Base-by-base conservation (phyloP, 2,113 vertebrate species). In the Bothrops jararaca region DNA sequence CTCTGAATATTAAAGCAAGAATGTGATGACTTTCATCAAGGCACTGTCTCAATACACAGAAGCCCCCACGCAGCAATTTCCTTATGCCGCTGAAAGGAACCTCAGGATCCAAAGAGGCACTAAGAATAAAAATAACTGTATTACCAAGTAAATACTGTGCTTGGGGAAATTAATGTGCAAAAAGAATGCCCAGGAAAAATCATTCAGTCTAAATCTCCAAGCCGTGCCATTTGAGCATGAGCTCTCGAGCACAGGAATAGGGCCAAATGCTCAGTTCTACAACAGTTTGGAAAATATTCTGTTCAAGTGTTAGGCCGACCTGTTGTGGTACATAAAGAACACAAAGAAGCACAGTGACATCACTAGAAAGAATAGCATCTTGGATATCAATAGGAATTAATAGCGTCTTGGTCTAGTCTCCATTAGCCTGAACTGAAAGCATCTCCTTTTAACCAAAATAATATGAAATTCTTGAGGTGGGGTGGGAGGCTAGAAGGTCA, bases 401-500 rank as follows among this genome's bases (percentile, higher is more conserved):
- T 7, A 74, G 88, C 56, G 60, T 42, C 23, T 89, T 89, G 56
- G 11, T 89, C 54, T 89, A 22, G 58, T 90, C 20, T 45, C 89
- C 6, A 69, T 22, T n/a, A 50, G 42, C 42, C 11, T 90, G 23
- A 52, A 13, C 18, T 74, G 69, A n/a, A 48, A 90, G 12, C 15
- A 88, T 34, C 86, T 15, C 50, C 3, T 53, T 74, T 52, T 48
- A 90, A 90, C 29, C 48, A n/a, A 90, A 74, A 95, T 93, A 95
- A 97, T 94, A 91, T 90, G 92, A 90, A 94, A 88, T 48, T 52
- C 91, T 89, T 88, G 86, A 87, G 92, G 4, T 45, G 56, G n/a
- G 85, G 95, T 95, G 94, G 64, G 29, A 74, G 5, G 93, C 95
- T 96, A 94, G 86, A 93, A 95, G 86, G 93, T n/a, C 90, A 91